These are phyloP conservation scores for Melanerpes aurifrons DNA, from an alignment of 2,113 vertebrate species.

Conservation along the genomic window DNA sequence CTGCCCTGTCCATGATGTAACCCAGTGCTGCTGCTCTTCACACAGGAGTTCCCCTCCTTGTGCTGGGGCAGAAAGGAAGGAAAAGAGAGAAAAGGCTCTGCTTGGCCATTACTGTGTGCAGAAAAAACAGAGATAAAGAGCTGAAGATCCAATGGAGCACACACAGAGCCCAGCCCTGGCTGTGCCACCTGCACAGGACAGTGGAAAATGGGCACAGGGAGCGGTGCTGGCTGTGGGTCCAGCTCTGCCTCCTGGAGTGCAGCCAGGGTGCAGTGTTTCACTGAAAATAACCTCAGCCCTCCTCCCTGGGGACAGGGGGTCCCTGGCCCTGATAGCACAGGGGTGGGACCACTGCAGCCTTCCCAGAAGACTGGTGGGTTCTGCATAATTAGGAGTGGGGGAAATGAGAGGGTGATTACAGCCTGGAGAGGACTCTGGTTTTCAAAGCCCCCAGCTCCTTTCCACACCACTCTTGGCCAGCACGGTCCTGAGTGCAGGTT, in stretches of 20 bases:
- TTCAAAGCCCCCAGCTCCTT: neutral
- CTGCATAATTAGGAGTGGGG: conserved; percentile 38
- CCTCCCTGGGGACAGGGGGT: neutral
- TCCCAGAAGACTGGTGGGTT: neutral
- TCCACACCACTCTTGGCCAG: neutral
- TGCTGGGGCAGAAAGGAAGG: neutral
- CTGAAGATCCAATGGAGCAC: neutral
- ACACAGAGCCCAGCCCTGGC: neutral
- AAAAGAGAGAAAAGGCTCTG: neutral
- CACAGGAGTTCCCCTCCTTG: neutral
- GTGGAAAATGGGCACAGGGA: neutral
- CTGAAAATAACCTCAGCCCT: accelerated
- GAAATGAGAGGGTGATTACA: conserved; percentile 28
- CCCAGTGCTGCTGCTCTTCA: neutral
- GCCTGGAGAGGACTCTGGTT: neutral
- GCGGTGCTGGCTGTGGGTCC: neutral
- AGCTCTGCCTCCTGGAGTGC: neutral
- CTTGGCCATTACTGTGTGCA: neutral
- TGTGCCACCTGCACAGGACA: neutral
- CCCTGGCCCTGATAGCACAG: neutral
- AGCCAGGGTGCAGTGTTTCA: accelerated
- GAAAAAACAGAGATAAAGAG: neutral
- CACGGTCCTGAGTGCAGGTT: accelerated
- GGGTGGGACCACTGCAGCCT: neutral
- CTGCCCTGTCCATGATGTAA: neutral